These are phyloP conservation scores for Hyles vespertilio DNA, from an alignment of 1,140 invertebrate genomes.

Conservation along the genomic window DNA sequence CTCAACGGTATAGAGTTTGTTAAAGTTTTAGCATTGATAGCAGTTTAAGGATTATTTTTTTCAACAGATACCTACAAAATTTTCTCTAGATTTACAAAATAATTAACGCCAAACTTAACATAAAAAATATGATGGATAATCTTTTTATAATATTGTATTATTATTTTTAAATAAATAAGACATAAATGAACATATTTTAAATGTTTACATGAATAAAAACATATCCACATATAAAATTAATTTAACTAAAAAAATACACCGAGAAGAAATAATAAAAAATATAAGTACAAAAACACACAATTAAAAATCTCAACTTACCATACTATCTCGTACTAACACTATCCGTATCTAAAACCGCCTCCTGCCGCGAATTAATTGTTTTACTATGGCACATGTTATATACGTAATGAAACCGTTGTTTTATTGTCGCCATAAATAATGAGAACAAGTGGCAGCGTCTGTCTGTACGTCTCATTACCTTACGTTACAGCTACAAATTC, in stretches of 20 bases:
- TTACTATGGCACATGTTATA: constrained; percentile 13
- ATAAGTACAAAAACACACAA: too few species aligned
- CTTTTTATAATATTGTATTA: too few species aligned
- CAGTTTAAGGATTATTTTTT: background rate
- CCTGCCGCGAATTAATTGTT: constrained; percentile 45
- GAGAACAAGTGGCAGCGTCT: constrained; percentile 2
- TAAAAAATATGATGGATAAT: too few species aligned
- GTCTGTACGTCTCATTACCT: too few species aligned
- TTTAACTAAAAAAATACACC: background rate
- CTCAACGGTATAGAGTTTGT: background rate
- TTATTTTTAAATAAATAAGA: too few species aligned
- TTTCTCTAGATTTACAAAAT: background rate
- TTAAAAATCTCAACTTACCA: background rate
- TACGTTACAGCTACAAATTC: too few species aligned
- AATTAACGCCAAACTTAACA: too few species aligned
- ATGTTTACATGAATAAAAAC: too few species aligned
- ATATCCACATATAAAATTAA: background rate
- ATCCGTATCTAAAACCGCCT: constrained; percentile 9
- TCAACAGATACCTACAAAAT: background rate
- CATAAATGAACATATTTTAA: too few species aligned
- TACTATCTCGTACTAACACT: background rate
- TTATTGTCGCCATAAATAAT: constrained; percentile 5
- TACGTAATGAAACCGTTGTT: constrained; percentile 5
- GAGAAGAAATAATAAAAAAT: too few species aligned
- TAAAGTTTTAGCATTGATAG: background rate